Evolutionary conservation across 2,888 invertebrate genomes (phyloP).

Genomic region (Formica aserva): DNA sequence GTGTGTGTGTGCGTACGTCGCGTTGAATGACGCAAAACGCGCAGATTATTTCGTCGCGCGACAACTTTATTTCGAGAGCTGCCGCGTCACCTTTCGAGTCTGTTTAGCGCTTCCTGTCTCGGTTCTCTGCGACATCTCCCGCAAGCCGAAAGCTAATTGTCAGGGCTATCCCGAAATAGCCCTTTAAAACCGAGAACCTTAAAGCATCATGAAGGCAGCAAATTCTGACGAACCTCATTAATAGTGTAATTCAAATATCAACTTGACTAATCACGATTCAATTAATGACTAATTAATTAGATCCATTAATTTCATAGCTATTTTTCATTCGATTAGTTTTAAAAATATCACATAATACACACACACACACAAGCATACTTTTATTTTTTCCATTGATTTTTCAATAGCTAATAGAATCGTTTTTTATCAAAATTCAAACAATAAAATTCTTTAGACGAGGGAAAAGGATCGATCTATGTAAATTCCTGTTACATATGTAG

Average conservation of each 20-base stretch:
- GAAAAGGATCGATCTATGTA: neutral
- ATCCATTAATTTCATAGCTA: neutral
- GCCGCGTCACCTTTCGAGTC: constrained; percentile 30
- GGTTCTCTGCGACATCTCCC: constrained; percentile 15
- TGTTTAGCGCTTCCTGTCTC: constrained; percentile 32
- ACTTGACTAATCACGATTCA: neutral
- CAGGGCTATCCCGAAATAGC: neutral
- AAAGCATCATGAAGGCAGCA: neutral
- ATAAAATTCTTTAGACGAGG: neutral
- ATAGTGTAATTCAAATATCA: neutral
- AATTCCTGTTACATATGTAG: constrained; percentile 8
- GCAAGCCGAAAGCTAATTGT: neutral
- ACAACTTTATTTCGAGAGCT: constrained; percentile 79
- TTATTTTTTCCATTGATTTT: too few species aligned
- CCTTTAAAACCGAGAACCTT: neutral
- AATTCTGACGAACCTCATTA: neutral
- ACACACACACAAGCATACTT: neutral
- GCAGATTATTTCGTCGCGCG: constrained; percentile 80
- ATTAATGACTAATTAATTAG: neutral
- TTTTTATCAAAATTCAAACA: neutral
- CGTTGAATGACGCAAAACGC: constrained; percentile 80
- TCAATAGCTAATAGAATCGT: neutral
- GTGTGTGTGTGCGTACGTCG: constrained; percentile 1
- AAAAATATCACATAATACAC: neutral
- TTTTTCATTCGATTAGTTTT: neutral